Evolutionary conservation across 2,113 vertebrate genomes (phyloP), one percentile per base, ranked within the genome.

Genomic region (Boleophthalmus pectinirostris): DNA sequence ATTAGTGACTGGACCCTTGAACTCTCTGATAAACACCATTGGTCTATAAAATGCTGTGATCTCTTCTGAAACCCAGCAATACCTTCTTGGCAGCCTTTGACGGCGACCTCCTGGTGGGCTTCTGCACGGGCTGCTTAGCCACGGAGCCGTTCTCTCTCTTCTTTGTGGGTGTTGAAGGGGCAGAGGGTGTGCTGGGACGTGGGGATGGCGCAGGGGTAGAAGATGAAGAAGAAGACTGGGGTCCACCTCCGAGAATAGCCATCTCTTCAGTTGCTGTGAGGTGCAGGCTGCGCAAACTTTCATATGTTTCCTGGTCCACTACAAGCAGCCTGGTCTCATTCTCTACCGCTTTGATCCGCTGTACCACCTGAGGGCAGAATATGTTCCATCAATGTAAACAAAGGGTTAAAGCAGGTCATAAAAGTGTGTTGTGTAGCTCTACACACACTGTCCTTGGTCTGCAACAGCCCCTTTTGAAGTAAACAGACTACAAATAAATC

Each of bases 291-390:
- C 90, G 94, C 63, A 99, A 93, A 74, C 92, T 94, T 76, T 98
- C 97, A 0, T 98, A 93, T 0, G 97, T 95, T 84, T 98, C 96
- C n/a, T 93, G 92, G 84, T 99, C 96, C 72, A 98, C 95, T 84
- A 99, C 98, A 23, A 99, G 93, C 85, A 99, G 63, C 38, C 91
- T 86, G 0, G 98, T 99, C 93, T 97, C 95, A 0, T 94, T 70
- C 73, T 96, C 96, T 80, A 98, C 68, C 0, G 95, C 95, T 78
- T 98, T 99, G 92, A 99, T 99, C 63, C 97, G 91, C 90, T 98
- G 97, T 1, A 99, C 98, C 0, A 99, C 98, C 98, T 99, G 92
- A 14, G 1, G 23, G 56, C 24, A 12, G 6, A 58, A 15, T 15
- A 25, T 58, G 56, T 14, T 58, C 56, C 12, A 24, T 58, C 23